These are phyloP conservation scores for Horisme vitalbata DNA, from an alignment of 2,888 invertebrate genomes.

Conservation along the genomic window DNA sequence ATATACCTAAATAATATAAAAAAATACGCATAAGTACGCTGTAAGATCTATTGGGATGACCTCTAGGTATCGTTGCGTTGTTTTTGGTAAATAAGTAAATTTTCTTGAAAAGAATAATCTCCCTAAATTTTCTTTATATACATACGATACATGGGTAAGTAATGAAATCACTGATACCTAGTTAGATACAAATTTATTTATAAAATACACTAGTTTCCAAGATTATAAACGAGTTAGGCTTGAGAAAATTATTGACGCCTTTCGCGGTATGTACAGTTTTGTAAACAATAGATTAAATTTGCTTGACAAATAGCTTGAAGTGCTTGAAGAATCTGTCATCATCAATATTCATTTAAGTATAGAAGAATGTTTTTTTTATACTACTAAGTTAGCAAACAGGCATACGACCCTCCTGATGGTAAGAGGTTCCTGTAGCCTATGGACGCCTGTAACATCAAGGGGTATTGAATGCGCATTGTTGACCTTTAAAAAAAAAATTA, in stretches of 20 bases:
- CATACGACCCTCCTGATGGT: too few species aligned
- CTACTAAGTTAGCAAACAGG: too few species aligned
- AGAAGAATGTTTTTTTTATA: too few species aligned
- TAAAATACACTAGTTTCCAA: slow-evolving; percentile 4
- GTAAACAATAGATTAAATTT: slow-evolving; percentile 22
- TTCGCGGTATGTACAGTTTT: slow-evolving; percentile 13
- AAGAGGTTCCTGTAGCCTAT: too few species aligned
- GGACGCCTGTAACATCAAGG: too few species aligned
- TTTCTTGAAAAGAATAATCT: background rate
- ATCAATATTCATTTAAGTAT: slow-evolving; percentile 13
- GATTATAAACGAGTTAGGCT: slow-evolving; percentile 6
- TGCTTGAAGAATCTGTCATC: slow-evolving; percentile 12
- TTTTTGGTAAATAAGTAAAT: background rate
- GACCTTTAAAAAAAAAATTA: too few species aligned
- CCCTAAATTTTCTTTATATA: background rate
- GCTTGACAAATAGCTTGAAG: slow-evolving; percentile 16
- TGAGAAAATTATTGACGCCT: slow-evolving; percentile 19
- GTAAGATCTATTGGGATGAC: too few species aligned
- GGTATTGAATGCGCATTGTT: too few species aligned
- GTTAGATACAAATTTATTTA: slow-evolving; percentile 12
- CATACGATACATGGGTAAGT: background rate
- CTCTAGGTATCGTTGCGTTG: too few species aligned
- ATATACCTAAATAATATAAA: too few species aligned
- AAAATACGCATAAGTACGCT: too few species aligned
- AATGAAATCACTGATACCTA: background rate